Conservation (phyloP, 1,140 invertebrate species). For the Drosophila oshimai region DNA sequence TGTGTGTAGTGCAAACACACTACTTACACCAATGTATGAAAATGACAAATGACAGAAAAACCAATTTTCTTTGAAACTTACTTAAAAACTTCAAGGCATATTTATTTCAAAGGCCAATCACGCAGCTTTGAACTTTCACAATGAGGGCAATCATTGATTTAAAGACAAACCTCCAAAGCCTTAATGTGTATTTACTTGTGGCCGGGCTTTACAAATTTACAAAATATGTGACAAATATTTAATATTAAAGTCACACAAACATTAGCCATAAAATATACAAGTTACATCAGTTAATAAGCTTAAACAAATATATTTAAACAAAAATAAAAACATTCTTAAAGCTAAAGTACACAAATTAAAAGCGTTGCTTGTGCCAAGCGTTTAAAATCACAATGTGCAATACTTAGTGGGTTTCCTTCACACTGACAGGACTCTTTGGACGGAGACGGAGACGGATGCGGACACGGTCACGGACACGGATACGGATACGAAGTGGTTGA, state of each 20-base stretch:
- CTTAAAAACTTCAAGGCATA: neutral
- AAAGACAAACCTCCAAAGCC: neutral
- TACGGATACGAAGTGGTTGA: slow-evolving; percentile 10
- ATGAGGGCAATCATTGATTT: no score
- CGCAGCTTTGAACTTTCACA: neutral
- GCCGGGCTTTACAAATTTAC: neutral
- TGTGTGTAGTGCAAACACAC: no score
- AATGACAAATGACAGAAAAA: neutral
- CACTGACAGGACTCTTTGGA: neutral
- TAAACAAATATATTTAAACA: neutral
- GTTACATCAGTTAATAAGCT: neutral
- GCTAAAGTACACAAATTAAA: slow-evolving; percentile 10
- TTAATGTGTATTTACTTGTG: neutral
- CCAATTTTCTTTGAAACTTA: no score
- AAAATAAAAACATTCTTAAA: neutral
- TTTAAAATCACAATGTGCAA: slow-evolving; percentile 44
- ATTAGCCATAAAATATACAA: neutral
- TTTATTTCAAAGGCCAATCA: neutral
- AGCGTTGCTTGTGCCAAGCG: slow-evolving; percentile 7
- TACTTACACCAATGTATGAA: neutral
- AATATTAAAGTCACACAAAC: no score
- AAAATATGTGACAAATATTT: no score
- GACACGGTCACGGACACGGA: neutral
- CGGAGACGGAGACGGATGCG: neutral
- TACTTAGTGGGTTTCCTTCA: neutral